Conservation (phyloP, 1,140 invertebrate genomes). For the Bombus fervidus region DNA sequence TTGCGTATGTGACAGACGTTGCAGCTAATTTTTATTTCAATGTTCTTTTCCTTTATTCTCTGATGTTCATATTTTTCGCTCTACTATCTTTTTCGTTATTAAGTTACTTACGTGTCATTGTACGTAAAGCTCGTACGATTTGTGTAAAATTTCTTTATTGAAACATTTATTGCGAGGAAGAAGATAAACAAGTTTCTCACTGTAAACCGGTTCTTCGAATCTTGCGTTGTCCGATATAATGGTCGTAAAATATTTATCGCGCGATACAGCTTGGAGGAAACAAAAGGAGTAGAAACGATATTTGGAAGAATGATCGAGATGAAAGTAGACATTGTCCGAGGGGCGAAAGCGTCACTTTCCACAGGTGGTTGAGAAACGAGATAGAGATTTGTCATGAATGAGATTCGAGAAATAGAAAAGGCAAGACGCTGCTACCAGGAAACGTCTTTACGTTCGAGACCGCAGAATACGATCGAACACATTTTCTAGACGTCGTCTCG, state of each 20-base stretch:
- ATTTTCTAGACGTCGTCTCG: background rate
- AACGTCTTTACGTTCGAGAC: slow-evolving; percentile 29
- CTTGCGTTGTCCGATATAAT: background rate
- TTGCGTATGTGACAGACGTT: no score
- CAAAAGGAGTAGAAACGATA: background rate
- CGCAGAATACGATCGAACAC: slow-evolving; percentile 21
- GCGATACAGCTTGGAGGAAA: background rate
- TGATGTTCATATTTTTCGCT: background rate
- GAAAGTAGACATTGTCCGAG: background rate
- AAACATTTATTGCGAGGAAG: background rate
- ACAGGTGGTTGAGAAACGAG: slow-evolving; percentile 56
- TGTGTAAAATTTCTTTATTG: no score
- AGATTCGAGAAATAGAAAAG: slow-evolving; percentile 26
- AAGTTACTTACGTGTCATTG: no score
- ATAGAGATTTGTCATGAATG: slow-evolving; percentile 50
- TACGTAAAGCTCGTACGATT: no score
- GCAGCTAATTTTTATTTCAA: background rate
- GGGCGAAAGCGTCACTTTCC: slow-evolving; percentile 10
- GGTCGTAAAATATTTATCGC: background rate
- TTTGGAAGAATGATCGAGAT: background rate
- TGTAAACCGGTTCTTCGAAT: background rate
- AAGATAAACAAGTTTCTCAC: background rate
- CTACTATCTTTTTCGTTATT: no score
- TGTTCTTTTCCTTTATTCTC: no score
- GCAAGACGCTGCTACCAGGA: background rate